Evolutionary conservation across 2,888 invertebrate species (phyloP), one percentile per base, ranked within the genome.

Genomic region (Nezara viridula): DNA sequence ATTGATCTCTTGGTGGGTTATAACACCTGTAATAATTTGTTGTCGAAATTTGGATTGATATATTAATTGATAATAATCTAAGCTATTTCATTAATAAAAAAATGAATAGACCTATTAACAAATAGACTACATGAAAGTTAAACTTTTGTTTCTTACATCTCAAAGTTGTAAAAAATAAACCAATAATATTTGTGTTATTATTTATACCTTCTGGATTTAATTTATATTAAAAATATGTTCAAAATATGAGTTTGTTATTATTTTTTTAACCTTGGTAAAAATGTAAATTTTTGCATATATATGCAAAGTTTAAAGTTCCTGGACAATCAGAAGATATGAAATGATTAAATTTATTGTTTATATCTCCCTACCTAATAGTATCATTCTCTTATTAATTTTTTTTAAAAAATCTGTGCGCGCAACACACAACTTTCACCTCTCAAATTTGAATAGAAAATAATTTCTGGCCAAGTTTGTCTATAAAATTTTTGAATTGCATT

Each of bases 181-280:
- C 14, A 60, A 60, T 27, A 2, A 60, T 27, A 6, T 10, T 27
- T 60, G 27, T 60, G 27, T 27, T 60, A 14, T 60, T 60, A 27
- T 60, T 60, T 60, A 9, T 60, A 60, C 60, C 16, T 27, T 16
- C 27, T 60, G 60, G 7, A 21, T 73, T 21, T 73, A 37, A 37
- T 73, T 73, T 73, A 21, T 73, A 73, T 73, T 27, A 73, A 37
- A 37, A 73, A 73, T 73, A 73, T 37, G 32, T 32, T 66, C 32
- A 66, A 16, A 66, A 66, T 16, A 66, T 66, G 37, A 73, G 21
- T 60, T 60, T 73, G 66, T 19, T 37, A 4, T 73, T 37, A 37
- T 73, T 60, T 60, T 9, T 37, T 44, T 44, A 7, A 10, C 44
- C 44, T 44, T 44, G 44, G 10, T 44, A n/a, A n/a, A n/a, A n/a